Conservation (phyloP, 2,113 vertebrate genomes). For the Kryptolebias marmoratus region DNA sequence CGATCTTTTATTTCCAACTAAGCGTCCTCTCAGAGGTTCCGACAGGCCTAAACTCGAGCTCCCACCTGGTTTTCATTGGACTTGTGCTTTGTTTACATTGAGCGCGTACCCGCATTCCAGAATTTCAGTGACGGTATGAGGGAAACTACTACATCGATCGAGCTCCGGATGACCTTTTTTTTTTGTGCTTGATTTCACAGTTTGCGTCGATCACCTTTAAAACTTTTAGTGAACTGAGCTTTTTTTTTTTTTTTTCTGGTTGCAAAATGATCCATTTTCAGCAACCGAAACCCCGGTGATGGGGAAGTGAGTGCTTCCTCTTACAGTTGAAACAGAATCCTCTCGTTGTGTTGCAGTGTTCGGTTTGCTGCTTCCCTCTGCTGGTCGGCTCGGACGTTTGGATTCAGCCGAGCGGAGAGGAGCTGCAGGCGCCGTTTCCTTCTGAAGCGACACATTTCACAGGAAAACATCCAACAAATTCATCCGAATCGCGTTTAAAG, state of each 20-base stretch:
- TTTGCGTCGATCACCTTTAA: no score
- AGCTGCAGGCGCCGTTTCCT: background rate
- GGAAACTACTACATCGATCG: no score
- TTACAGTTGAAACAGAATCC: constrained; percentile 49
- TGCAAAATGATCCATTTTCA: constrained; percentile 3
- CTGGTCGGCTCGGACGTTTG: constrained; percentile 64
- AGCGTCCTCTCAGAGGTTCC: no score
- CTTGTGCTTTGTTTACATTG: no score
- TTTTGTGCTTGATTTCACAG: no score
- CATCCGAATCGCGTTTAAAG: no score
- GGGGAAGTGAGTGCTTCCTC: constrained; percentile 57
- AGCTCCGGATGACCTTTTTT: no score
- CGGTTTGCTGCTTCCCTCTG: constrained; percentile 74
- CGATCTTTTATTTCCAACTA: no score
- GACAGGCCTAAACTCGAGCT: no score
- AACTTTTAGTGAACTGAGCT: background rate
- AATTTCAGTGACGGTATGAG: no score
- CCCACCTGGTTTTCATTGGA: no score
- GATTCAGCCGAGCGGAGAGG: constrained; percentile 7
- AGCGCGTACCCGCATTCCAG: no score
- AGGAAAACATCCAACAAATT: background rate
- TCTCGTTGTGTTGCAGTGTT: constrained; percentile 40
- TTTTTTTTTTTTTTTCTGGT: background rate
- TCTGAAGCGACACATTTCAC: background rate
- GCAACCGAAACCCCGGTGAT: constrained; percentile 34